A percentile compares a stretch with the other conserved stretches of the same genome.
phyloP scores from a whole-genome alignment of 2,888 invertebrate genomes.

The Thymelicus sylvestris region DNA sequence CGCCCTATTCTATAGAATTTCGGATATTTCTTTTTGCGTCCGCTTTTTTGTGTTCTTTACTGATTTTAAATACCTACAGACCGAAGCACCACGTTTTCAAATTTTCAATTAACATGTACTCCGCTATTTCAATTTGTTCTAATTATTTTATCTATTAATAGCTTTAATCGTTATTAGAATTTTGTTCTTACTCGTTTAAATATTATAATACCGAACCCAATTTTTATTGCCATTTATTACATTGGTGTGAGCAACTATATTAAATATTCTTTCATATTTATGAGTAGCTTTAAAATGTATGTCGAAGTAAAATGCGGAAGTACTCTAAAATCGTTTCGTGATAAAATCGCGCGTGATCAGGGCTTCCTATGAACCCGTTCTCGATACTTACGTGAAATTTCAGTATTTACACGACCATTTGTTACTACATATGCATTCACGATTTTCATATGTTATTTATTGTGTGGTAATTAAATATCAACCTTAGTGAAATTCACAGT shows the following conservation, averaged over 20 bases:
- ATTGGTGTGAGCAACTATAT: too few species aligned
- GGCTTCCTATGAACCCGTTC: slow-evolving; percentile 25
- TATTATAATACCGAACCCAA: too few species aligned
- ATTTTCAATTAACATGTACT: not conserved
- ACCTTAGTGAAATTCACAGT: too few species aligned
- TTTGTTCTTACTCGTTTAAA: too few species aligned
- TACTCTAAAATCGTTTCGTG: slow-evolving; percentile 74
- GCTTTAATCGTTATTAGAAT: not conserved
- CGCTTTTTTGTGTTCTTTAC: slow-evolving; percentile 51
- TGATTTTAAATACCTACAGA: not conserved
- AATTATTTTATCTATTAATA: not conserved
- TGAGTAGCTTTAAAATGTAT: slow-evolving; percentile 15
- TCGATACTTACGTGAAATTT: not conserved
- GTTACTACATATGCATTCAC: too few species aligned
- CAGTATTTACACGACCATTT: not conserved
- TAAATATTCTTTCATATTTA: slow-evolving; percentile 5
- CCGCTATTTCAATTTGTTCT: not conserved
- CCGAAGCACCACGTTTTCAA: not conserved
- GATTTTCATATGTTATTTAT: too few species aligned
- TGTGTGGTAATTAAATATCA: too few species aligned
- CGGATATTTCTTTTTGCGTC: slow-evolving; percentile 58
- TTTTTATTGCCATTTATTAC: too few species aligned
- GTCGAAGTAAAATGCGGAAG: slow-evolving; percentile 55
- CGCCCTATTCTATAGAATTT: slow-evolving; percentile 61
- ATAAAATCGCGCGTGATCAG: slow-evolving; percentile 69